Evolutionary conservation across 2,113 vertebrate species (phyloP).

Genomic region (Chaetorhynchus papuensis): DNA sequence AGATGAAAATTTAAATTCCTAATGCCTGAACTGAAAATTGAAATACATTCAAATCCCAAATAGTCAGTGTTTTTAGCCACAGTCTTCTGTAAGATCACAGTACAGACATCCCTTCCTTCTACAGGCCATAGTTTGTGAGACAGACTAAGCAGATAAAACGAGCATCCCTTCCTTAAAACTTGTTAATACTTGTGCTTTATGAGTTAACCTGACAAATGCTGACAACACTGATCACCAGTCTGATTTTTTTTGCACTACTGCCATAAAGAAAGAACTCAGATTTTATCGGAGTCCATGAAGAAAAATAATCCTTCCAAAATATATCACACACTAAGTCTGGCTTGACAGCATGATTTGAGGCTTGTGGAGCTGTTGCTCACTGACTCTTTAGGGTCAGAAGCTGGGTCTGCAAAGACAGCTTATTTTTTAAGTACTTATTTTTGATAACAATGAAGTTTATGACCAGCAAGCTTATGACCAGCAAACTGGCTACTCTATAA

Average conservation of each 20-base stretch:
- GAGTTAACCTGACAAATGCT: not conserved
- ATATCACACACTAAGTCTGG: not conserved
- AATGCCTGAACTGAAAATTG: not conserved
- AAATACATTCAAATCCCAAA: not conserved
- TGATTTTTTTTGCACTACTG: not conserved
- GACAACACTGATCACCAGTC: not conserved
- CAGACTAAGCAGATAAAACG: not conserved
- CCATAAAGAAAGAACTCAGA: not conserved
- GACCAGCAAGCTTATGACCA: not conserved
- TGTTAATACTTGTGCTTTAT: not conserved
- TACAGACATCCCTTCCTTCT: not conserved
- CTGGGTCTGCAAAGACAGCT: not conserved
- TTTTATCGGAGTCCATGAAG: not conserved
- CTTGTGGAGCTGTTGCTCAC: not conserved
- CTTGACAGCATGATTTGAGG: not conserved
- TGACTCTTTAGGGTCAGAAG: not conserved
- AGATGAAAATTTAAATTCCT: not conserved
- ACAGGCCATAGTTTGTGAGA: fast-evolving
- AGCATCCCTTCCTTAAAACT: not conserved
- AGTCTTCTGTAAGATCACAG: not conserved
- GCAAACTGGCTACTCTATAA: not conserved
- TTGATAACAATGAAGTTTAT: not conserved
- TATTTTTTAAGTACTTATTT: not conserved
- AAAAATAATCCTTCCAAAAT: not conserved
- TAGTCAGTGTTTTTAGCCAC: not conserved